A percentile compares a stretch with the other conserved stretches of the same genome.
Conservation (phyloP, 2,113 vertebrate species). For the Xenotilapia leptura region DNA sequence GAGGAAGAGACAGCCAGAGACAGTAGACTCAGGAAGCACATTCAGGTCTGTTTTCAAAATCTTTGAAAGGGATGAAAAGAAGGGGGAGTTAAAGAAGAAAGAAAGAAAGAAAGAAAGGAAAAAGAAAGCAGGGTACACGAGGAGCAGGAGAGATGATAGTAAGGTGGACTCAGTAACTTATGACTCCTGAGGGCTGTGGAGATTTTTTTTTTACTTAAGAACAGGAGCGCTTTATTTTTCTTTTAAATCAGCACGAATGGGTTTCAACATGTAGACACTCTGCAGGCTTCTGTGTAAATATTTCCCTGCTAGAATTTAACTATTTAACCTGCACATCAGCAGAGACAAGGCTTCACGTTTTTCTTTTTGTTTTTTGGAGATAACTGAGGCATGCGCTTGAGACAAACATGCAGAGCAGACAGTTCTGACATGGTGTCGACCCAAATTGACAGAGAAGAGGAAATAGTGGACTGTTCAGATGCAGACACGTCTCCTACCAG, state of each 20-base stretch:
- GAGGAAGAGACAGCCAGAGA: constrained; percentile 24
- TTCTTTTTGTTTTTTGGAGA: not conserved
- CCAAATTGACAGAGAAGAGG: constrained; percentile 63
- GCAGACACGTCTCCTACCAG: constrained; percentile 50
- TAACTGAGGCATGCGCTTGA: constrained; percentile 52
- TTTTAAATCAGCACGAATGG: constrained; percentile 4
- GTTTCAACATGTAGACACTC: constrained; percentile 39
- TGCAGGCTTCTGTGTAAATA: constrained; percentile 3
- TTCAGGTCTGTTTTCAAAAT: constrained; percentile 8
- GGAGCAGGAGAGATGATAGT: not conserved
- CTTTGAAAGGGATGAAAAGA: not conserved
- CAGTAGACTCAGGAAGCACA: constrained; percentile 41
- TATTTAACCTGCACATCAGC: not conserved
- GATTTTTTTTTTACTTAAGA: constrained; percentile 21
- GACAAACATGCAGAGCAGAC: constrained; percentile 48
- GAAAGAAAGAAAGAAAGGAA: not conserved
- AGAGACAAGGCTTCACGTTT: constrained; percentile 5
- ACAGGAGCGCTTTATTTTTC: not conserved
- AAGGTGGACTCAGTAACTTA: constrained; percentile 36
- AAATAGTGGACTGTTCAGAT: constrained; percentile 54
- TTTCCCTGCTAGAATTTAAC: not conserved
- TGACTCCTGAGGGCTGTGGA: constrained; percentile 30
- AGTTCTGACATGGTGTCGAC: constrained; percentile 65
- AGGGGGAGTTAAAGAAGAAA: not conserved
- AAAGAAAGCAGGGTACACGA: not conserved